Conservation (phyloP, 1,140 invertebrate species). For the Scaptomyza pallida region DNA sequence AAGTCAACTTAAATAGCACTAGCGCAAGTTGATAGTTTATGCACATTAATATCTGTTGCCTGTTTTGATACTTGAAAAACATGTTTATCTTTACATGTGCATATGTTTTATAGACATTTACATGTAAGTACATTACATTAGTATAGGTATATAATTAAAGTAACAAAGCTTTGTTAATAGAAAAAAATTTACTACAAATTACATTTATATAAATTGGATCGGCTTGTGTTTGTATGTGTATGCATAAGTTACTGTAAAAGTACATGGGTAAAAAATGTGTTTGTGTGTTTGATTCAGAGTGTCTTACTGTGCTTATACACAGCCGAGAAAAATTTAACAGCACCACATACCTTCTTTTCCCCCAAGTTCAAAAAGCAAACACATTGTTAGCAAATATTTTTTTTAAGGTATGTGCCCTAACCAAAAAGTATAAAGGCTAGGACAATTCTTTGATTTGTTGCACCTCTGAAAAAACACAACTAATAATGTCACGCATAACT, state of each 20-base stretch:
- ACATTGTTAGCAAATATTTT: too few relatives aligned
- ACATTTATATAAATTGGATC: slow-evolving; percentile 58
- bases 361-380: too few relatives aligned
- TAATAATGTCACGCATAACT: too few relatives aligned
- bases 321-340: too few relatives aligned
- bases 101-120: slow-evolving; percentile 39
- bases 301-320: too few relatives aligned
- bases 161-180: slow-evolving; percentile 53
- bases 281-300: background rate
- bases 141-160: slow-evolving; percentile 47
- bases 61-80: slow-evolving; percentile 9
- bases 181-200: slow-evolving; percentile 62
- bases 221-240: slow-evolving; percentile 20
- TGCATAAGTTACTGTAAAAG: background rate
- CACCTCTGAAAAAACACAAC: too few relatives aligned
- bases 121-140: slow-evolving; percentile 16
- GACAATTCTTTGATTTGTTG: too few relatives aligned
- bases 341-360: too few relatives aligned
- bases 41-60: slow-evolving; percentile 20
- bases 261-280: background rate
- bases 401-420: too few relatives aligned
- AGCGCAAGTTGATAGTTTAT: slow-evolving; percentile 4
- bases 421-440: too few relatives aligned
- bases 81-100: slow-evolving; percentile 10
- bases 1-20: slow-evolving; percentile 20